A percentile compares a stretch with the other conserved stretches of the same genome.
Evolutionary conservation across 2,888 invertebrate genomes (phyloP).

Genomic region (Cabera pusaria): DNA sequence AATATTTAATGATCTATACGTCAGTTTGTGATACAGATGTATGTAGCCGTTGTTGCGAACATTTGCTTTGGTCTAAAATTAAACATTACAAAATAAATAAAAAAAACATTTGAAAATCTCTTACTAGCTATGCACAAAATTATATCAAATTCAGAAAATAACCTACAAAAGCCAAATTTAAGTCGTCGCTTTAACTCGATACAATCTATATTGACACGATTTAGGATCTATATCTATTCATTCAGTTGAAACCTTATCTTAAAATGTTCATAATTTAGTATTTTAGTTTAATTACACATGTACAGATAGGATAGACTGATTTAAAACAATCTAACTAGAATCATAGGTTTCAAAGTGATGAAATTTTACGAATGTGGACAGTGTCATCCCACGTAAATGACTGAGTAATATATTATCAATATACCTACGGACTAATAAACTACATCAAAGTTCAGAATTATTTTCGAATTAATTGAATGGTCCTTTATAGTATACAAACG

Average conservation of each 20-base stretch:
- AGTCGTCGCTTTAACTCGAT: neutral
- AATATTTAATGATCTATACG: too few species aligned
- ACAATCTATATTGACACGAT: constrained; percentile 7
- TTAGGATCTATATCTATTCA: constrained; percentile 22
- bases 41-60: too few species aligned
- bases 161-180: neutral
- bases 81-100: constrained; percentile 45
- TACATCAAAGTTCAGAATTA: too few species aligned
- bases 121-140: constrained; percentile 17
- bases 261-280: constrained; percentile 6
- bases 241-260: constrained; percentile 32
- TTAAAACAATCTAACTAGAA: neutral
- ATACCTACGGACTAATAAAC: too few species aligned
- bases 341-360: too few species aligned
- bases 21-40: too few species aligned
- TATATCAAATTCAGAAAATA: neutral
- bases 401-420: too few species aligned
- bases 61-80: constrained; percentile 70
- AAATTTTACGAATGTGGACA: too few species aligned
- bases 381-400: too few species aligned
- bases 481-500: too few species aligned
- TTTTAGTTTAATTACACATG: constrained; percentile 19
- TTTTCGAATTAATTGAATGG: too few species aligned
- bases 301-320: constrained; percentile 6
- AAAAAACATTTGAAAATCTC: constrained; percentile 24